These are phyloP conservation scores for Sterna hirundo DNA, from an alignment of 2,113 vertebrate species.

Conservation along the genomic window DNA sequence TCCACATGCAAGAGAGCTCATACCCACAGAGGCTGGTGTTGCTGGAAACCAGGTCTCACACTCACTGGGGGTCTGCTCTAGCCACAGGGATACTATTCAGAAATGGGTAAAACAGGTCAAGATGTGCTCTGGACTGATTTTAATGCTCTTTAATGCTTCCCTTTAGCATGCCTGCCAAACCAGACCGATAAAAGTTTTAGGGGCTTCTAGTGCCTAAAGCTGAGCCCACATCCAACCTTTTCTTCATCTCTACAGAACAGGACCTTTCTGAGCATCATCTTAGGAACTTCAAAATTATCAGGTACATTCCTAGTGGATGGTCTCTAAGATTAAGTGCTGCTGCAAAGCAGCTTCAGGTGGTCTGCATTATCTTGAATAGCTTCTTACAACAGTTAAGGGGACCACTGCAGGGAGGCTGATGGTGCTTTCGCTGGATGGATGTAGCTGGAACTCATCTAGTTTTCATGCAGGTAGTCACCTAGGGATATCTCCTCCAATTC, in stretches of 20 bases:
- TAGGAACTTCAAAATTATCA: neutral
- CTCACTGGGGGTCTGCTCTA: neutral
- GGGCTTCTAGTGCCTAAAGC: neutral
- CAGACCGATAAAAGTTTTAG: neutral
- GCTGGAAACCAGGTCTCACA: neutral
- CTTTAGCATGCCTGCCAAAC: neutral
- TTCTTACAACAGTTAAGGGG: neutral
- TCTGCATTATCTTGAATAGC: neutral
- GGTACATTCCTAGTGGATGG: neutral
- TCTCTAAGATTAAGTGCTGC: neutral
- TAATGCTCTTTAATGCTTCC: neutral
- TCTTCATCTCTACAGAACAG: neutral
- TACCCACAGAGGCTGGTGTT: fast-evolving
- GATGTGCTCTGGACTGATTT: neutral
- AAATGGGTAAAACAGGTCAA: neutral
- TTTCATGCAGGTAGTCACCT: neutral
- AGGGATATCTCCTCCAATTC: neutral
- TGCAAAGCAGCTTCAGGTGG: neutral
- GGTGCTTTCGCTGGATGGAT: neutral
- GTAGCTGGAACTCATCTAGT: neutral
- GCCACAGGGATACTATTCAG: neutral
- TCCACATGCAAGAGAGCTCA: neutral
- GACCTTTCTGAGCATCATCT: neutral
- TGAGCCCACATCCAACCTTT: neutral
- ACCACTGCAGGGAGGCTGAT: neutral